Base-by-base conservation (phyloP, 2,888 invertebrate genomes). In the Cerastis rubricosa region DNA sequence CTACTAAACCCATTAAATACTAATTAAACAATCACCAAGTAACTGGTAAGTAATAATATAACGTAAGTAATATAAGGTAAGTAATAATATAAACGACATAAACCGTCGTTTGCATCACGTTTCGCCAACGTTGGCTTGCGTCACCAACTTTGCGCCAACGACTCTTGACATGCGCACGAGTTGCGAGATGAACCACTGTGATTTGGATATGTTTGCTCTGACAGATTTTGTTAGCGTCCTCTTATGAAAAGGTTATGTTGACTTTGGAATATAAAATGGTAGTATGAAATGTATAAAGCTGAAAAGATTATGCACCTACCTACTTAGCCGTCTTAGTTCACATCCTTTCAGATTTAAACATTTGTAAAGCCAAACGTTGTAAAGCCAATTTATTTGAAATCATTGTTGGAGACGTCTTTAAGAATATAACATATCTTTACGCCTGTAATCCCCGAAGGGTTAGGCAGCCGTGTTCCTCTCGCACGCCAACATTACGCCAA, bases 61-160 rank as follows among this genome's bases (percentile, higher is more conserved):
- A 66, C 47, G n/a, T n/a, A n/a, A n/a, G n/a, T n/a, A n/a, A n/a
- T n/a, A n/a, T n/a, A n/a, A n/a, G 12, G n/a, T 45, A 43, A 35
- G 25, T 64, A 81, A 57, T 73, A 68, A 47, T 54, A 66, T 45
- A 68, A 66, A 40, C n/a, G n/a, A n/a, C 51, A 54, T 66, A 68
- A 54, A 63, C 51, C 12, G 29, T 35, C 12, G 72, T 75, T 68
- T 73, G 65, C 83, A 85, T 79, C 29, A 75, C 22, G 65, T 85
- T 83, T 82, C 35, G 66, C 54, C 51, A 83, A 83, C 12, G 63
- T 83, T 77, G 80, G 49, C 77, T 77, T 81, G 54, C 86, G 65
- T 19, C 86, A 85, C 85, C 64, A 75, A 75, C 59, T 71, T 85
- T 87, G 81, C 88, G 86, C 69, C 51, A 12, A 29, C 70, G 67